phyloP scores from a whole-genome alignment of 2,797 vertebrate species.

The Enteromius fasciolatus region DNA sequence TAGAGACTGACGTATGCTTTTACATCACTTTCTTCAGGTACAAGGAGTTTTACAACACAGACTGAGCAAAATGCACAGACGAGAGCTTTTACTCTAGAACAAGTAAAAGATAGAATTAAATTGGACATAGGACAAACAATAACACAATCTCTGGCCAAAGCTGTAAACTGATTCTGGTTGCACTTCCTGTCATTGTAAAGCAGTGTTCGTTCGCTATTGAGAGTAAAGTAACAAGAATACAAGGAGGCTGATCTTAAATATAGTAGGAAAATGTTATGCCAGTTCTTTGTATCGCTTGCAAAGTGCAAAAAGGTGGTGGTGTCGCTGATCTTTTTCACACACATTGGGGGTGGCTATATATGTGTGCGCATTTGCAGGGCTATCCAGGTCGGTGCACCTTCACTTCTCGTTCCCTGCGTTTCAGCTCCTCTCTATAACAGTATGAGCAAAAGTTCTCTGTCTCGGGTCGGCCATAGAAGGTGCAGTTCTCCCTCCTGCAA shows the following conservation, averaged over 20 bases:
- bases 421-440: slow-evolving; percentile 97
- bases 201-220: slow-evolving; percentile 70
- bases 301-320: slow-evolving; percentile 69
- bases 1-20: slow-evolving; percentile 64
- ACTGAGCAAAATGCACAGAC: slow-evolving; percentile 73
- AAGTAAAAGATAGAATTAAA: slow-evolving; percentile 79
- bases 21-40: slow-evolving; percentile 72
- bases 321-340: slow-evolving; percentile 63
- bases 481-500: slow-evolving; percentile 96
- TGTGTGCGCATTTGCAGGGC: slow-evolving; percentile 59
- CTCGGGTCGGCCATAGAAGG: slow-evolving; percentile 96
- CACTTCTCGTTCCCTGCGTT: slow-evolving; percentile 90
- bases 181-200: slow-evolving; percentile 73
- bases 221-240: slow-evolving; percentile 72
- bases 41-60: slow-evolving; percentile 70
- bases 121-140: slow-evolving; percentile 62
- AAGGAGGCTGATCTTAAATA: slow-evolving; percentile 74
- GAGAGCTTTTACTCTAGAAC: slow-evolving; percentile 85
- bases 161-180: slow-evolving; percentile 81
- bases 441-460: slow-evolving; percentile 98
- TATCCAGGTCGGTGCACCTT: slow-evolving; percentile 90
- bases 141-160: slow-evolving; percentile 81
- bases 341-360: slow-evolving; percentile 53
- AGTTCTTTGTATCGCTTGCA: slow-evolving; percentile 69
- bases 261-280: slow-evolving; percentile 72